Evolutionary conservation across 2,888 invertebrate genomes (phyloP), one percentile per base, ranked within the genome.

Genomic region (Leucoptera coffeella): DNA sequence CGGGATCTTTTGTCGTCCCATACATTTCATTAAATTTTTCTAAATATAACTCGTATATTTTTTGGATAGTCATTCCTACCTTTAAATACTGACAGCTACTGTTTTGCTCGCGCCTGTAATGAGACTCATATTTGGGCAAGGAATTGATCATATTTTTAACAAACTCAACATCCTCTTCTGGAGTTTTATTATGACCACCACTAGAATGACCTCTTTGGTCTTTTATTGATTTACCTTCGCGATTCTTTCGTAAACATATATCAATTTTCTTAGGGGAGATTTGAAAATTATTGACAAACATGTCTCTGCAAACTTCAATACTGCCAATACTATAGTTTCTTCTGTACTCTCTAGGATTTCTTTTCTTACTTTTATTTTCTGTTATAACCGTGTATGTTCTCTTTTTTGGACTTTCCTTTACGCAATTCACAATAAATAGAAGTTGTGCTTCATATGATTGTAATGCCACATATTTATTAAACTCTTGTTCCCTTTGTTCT

Each of bases 121-220:
- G 29, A 14, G 29, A 29, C 11, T 20, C 23, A 15, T 29, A 29
- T 22, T 19, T 25, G 14, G 29, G 29, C 11, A 29, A 17, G 13
- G 5, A n/a, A 10, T 29, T 25, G 15, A 29, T 29, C 10, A 27
- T 12, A 11, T 22, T 15, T 12, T 22, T 27, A 8, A 27, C 14
- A 10, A 12, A 11, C 9, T 27, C 22, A 5, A 12, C 10, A 11
- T 22, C 10, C 22, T 17, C 20, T 22, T 22, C 14, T 11, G 27
- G 15, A n/a, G 14, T 22, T 12, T 8, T 12, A 22, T 27, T 27
- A 10, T 14, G 4, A 8, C 27, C 27, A 27, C 27, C 27, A 11
- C 13, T 13, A 8, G 8, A 8, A 22, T n/a, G 10, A n/a, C 27
- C 27, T 11, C 21, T 12, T 10, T 22, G 22, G 19, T 27, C 22